phyloP scores from a whole-genome alignment of 1,140 invertebrate genomes.

The Temnothorax curvispinosus region DNA sequence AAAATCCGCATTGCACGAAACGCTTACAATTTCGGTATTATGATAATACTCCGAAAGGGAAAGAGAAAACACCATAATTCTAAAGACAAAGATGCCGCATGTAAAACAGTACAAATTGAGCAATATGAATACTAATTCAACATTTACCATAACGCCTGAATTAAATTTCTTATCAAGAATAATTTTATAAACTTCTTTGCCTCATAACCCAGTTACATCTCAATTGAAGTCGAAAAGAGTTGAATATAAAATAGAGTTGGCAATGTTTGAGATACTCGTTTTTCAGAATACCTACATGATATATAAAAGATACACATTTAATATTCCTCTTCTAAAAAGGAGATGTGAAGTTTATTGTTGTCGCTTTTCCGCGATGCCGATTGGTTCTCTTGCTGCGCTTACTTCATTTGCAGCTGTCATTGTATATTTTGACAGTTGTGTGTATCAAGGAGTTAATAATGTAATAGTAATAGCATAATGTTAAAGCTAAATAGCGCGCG shows the following conservation, averaged over 20 bases:
- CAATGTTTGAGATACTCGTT: not conserved
- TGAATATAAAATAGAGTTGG: not conserved
- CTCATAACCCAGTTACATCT: not conserved
- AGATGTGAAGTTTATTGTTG: no score
- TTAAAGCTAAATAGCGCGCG: no score
- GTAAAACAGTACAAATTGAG: constrained; percentile 48
- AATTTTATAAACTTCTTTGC: not conserved
- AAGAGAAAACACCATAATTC: constrained; percentile 17
- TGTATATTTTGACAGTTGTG: no score
- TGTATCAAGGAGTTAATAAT: no score
- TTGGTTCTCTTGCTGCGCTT: no score
- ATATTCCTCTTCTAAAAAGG: no score
- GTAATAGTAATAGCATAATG: no score
- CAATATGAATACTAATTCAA: constrained; percentile 25
- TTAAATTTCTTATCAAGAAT: not conserved
- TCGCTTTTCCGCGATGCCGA: no score
- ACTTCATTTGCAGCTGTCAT: no score
- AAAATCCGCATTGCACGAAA: constrained; percentile 33
- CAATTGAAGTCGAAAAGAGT: not conserved
- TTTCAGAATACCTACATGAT: not conserved
- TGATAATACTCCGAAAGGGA: constrained; percentile 21
- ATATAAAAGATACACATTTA: not conserved
- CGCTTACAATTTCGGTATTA: constrained; percentile 47
- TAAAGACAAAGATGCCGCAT: constrained; percentile 32
- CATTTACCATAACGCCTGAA: constrained; percentile 8